Evolutionary conservation across 2,888 invertebrate species (phyloP).

Genomic region (Orthonevra nobilis): DNA sequence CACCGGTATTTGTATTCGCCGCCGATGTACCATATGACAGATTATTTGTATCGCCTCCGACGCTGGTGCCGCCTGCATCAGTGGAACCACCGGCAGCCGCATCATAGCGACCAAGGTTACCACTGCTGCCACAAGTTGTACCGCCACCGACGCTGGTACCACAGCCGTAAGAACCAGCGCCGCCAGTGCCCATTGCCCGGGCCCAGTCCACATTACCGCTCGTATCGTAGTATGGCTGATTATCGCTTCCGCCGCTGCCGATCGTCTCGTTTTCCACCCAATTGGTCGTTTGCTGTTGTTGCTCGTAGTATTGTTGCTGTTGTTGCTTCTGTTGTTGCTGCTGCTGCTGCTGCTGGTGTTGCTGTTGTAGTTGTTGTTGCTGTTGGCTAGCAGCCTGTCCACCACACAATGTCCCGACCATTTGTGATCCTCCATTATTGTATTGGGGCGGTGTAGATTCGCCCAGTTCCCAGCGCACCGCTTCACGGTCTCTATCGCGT

Average conservation of each 20-base stretch:
- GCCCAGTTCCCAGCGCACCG: slow-evolving; percentile 81
- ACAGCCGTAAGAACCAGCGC: slow-evolving; percentile 79
- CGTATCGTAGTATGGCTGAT: slow-evolving; percentile 79
- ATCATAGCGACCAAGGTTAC: slow-evolving; percentile 78
- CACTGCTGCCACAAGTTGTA: slow-evolving; percentile 75
- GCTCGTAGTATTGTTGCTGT: slow-evolving; percentile 75
- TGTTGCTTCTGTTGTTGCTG: slow-evolving; percentile 68
- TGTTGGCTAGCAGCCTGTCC: slow-evolving; percentile 80
- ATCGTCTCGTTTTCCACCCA: slow-evolving; percentile 77
- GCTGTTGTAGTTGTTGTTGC: slow-evolving; percentile 77
- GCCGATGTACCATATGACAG: slow-evolving; percentile 59
- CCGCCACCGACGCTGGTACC: slow-evolving; percentile 74
- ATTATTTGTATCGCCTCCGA: slow-evolving; percentile 68
- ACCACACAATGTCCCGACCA: slow-evolving; percentile 80
- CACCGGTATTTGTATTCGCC: slow-evolving; percentile 74
- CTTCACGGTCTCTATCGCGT: slow-evolving; percentile 81
- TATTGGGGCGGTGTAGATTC: slow-evolving; percentile 81
- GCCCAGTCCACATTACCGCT: slow-evolving; percentile 79
- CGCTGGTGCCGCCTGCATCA: slow-evolving; percentile 72
- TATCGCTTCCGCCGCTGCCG: slow-evolving; percentile 76
- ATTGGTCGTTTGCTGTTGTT: slow-evolving; percentile 74
- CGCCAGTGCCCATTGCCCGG: slow-evolving; percentile 79
- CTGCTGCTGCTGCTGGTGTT: slow-evolving; percentile 69
- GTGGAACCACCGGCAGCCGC: slow-evolving; percentile 73
- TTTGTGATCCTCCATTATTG: slow-evolving; percentile 80